These are phyloP conservation scores for Sander vitreus DNA, from an alignment of 2,113 vertebrate genomes.

Conservation along the genomic window DNA sequence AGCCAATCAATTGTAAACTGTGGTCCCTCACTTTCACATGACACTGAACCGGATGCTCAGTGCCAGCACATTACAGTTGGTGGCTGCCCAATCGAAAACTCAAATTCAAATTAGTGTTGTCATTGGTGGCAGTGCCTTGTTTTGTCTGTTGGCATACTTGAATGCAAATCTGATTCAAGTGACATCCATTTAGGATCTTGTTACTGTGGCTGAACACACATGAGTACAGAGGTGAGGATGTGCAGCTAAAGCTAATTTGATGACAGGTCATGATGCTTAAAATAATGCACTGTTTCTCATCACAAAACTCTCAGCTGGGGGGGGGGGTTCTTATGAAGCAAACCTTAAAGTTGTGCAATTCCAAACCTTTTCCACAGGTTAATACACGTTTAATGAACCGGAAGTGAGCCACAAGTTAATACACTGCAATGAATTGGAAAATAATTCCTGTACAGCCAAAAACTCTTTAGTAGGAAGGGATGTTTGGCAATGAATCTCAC, in stretches of 20 bases:
- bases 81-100: slow-evolving; percentile 10
- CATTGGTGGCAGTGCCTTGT: slow-evolving; percentile 9
- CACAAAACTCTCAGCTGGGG: slow-evolving; percentile 20
- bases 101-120: slow-evolving; percentile 32
- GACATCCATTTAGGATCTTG: slow-evolving; percentile 12
- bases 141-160: slow-evolving; percentile 5
- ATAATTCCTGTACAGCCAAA: background rate
- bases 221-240: background rate
- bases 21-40: background rate
- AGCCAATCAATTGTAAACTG: background rate
- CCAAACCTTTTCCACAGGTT: slow-evolving; percentile 35
- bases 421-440: slow-evolving; percentile 16
- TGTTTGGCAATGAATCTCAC: slow-evolving; percentile 31
- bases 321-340: slow-evolving; percentile 18
- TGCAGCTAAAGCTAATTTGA: slow-evolving; percentile 12
- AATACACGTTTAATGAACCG: slow-evolving; percentile 42
- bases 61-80: slow-evolving; percentile 2
- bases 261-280: background rate
- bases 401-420: slow-evolving; percentile 18
- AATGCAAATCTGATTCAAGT: slow-evolving; percentile 38
- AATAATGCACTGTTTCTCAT: slow-evolving; percentile 37
- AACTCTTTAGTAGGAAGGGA: background rate
- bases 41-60: slow-evolving; percentile 8
- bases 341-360: slow-evolving; percentile 37
- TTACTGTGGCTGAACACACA: slow-evolving; percentile 7